Conservation (phyloP, 2,797 vertebrate species). For the Huso huso region DNA sequence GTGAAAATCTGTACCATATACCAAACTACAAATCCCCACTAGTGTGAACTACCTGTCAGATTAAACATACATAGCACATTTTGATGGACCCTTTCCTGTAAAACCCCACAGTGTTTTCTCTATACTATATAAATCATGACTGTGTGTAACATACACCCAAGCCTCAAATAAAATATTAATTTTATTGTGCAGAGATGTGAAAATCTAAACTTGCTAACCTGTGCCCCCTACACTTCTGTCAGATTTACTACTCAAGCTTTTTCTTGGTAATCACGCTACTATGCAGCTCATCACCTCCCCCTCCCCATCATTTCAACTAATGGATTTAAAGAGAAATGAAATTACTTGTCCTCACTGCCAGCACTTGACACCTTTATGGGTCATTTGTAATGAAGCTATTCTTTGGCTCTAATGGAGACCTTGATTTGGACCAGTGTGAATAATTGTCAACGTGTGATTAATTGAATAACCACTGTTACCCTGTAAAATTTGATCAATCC, state of each 20-base stretch:
- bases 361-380: constrained; percentile 70
- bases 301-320: constrained; percentile 51
- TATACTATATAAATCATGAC: not conserved
- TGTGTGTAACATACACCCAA: no score
- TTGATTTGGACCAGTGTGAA: constrained; percentile 65
- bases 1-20: no score
- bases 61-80: not conserved
- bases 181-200: not conserved
- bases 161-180: not conserved
- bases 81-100: not conserved
- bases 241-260: constrained; percentile 47
- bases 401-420: constrained; percentile 67
- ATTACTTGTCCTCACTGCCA: constrained; percentile 65
- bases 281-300: constrained; percentile 47
- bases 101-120: not conserved
- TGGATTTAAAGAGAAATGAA: constrained; percentile 62
- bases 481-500: constrained; percentile 65
- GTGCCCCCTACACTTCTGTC: constrained; percentile 28
- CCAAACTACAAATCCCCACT: no score
- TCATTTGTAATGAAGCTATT: constrained; percentile 74
- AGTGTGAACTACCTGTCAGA: no score
- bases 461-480: constrained; percentile 67
- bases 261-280: constrained; percentile 54
- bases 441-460: constrained; percentile 73
- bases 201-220: not conserved